These are phyloP conservation scores for Triplophysa siluroides DNA, from an alignment of 2,113 vertebrate species.

Conservation along the genomic window DNA sequence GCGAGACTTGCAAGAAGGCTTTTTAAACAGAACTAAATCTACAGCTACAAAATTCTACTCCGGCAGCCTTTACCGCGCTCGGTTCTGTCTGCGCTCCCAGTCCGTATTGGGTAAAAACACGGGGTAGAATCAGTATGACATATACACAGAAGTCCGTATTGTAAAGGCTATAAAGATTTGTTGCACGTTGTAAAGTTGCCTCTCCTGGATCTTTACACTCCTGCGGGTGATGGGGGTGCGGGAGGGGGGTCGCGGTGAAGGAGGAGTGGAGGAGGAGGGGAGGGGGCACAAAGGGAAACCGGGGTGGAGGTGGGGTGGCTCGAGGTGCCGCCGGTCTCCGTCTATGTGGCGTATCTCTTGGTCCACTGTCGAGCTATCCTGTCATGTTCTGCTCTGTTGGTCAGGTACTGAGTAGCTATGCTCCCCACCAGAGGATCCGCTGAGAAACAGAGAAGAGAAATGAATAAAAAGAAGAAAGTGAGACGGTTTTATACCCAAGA, in stretches of 20 bases:
- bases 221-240: slow-evolving; percentile 63
- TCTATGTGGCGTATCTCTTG: slow-evolving; percentile 95
- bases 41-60: slow-evolving; percentile 93
- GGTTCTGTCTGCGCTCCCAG: slow-evolving; percentile 74
- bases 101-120: slow-evolving; percentile 89
- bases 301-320: slow-evolving; percentile 8
- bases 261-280: not conserved
- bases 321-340: slow-evolving; percentile 59
- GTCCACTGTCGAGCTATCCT: slow-evolving; percentile 96
- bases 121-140: slow-evolving; percentile 91
- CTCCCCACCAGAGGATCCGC: slow-evolving; percentile 92
- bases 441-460: slow-evolving; percentile 57
- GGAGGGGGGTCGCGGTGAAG: not conserved
- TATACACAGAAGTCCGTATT: slow-evolving; percentile 95
- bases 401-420: slow-evolving; percentile 95
- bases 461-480: slow-evolving; percentile 6
- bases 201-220: slow-evolving; percentile 80
- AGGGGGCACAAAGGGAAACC: not conserved
- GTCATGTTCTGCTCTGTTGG: slow-evolving; percentile 96
- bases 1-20: slow-evolving; percentile 95
- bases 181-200: slow-evolving; percentile 84
- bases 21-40: slow-evolving; percentile 93
- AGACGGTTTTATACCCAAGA: slow-evolving; percentile 21
- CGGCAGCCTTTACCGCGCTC: slow-evolving; percentile 82
- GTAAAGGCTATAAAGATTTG: slow-evolving; percentile 95